Evolutionary conservation across 2,113 vertebrate genomes (phyloP), one percentile per base, ranked within the genome.

Genomic region (Phalacrocorax brasilianus): DNA sequence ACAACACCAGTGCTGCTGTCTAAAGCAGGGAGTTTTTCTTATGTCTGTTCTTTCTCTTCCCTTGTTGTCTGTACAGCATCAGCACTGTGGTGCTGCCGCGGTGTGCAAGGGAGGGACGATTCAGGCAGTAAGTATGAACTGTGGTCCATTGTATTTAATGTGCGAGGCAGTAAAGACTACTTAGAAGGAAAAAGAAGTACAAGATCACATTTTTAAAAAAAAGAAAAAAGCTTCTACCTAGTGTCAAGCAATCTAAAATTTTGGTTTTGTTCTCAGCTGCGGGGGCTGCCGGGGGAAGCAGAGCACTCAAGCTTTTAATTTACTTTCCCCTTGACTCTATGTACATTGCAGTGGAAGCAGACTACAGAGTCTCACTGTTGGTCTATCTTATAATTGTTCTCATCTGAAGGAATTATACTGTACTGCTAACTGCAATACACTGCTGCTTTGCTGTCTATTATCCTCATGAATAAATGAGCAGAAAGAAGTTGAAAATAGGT

Each of bases 261-360:
- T 82, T 82, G 45, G 45, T 74, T 82, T n/a, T 75, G 27, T 68
- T 85, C 59, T 87, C 26, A 10, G 86, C 83, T 89, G 50, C 53
- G 42, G 68, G 75, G 52, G 67, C 65, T 56, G 61, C 93, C 61
- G 68, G 2, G 5, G 92, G 83, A 94, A 67, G 80, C n/a, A 61
- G 40, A 78, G 47, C 28, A 68, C 52, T 94, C 38, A 20, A 42
- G 76, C 79, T 95, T 89, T 93, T 92, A 65, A 95, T 92, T 92
- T 75, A 11, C 33, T 56, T 89, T 91, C 49, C 47, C 45, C 59
- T 83, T 45, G 55, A 42, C n/a, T 76, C 24, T 8, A 1, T 49
- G 3, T 10, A 1, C 14, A 3, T 58, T 77, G 85, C 70, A 49
- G 44, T 26, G 68, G 75, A 67, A 85, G 72, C 55, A 77, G 65